Evolutionary conservation across 2,888 invertebrate genomes (phyloP), one percentile per base, ranked within the genome.

Genomic region (Trachelus stipa): DNA sequence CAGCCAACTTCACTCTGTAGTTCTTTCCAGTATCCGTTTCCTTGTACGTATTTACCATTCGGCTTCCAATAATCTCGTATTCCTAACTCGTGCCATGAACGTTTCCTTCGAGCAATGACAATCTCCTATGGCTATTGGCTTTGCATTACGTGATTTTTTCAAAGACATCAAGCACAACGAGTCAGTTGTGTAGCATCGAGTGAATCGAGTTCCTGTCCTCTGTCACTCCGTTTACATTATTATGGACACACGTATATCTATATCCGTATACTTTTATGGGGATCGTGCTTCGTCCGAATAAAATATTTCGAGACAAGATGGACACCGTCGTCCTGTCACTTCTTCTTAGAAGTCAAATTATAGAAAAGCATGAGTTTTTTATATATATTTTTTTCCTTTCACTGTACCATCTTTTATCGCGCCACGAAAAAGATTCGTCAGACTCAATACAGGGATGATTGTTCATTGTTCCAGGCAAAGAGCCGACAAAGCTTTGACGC

Each of bases 381-480:
- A 9, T 23, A 6, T 1, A 40, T 40, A 0, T 40, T 15, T 6
- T 37, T 40, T 40, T 23, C 2, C 56, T 6, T 56, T 56, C 56
- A 9, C 23, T 23, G 23, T 23, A 23, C 6, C 56, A 9, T 56
- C 0, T 56, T 15, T 23, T 56, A 23, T 23, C 9, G 23, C 56
- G 23, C 23, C 56, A 56, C 23, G 9, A 56, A 56, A 23, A 56
- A 9, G 2, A 56, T 56, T 56, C 56, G 23, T 56, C 23, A 56
- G 23, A 56, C 23, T 82, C 86, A 86, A 88, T 88, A 83, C 84
- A 82, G 82, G 83, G 83, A 82, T 84, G 83, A 83, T 84, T 88
- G 87, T 83, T 88, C 87, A 85, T 83, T 88, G 85, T 88, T 88
- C 87, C 86, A 82, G 86, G 84, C 84, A 86, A 80, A 85, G 86